Evolutionary conservation across 2,113 vertebrate genomes (phyloP), one percentile per base, ranked within the genome.

Genomic region (Strix aluco): DNA sequence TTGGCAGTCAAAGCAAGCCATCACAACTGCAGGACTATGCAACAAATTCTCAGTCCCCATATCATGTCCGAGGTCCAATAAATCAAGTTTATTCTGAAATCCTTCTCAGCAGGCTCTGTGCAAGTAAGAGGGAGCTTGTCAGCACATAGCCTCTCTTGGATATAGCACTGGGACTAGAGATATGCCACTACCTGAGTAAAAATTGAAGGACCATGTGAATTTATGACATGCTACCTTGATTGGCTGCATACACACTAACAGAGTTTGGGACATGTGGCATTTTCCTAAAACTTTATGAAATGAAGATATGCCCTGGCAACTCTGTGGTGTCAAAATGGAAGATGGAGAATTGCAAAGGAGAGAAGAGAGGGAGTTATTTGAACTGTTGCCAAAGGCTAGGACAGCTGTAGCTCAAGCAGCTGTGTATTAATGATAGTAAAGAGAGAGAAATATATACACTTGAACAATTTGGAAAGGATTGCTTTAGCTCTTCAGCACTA

Each of bases 1-100:
- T 98, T 57, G 66, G 94, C 92, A 94, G 86, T 66, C 98, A 97
- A 92, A 96, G 91, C 91, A 97, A 87, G 81, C 57, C 26, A 22
- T 96, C 88, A 51, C 94, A 79, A 88, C 90, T 92, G 49, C 93
- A 90, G 38, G 97, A 97, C 67, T 96, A 96, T 77, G 92, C 89
- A 91, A 88, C 80, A 88, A 97, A 97, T 80, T 96, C 97, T 84
- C 98, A 97, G 40, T 98, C 97, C 6, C 98, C 98, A 0, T 99
- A 99, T 98, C 99, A 99, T 15, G 98, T 99, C 94, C 98, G 91
- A 95, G 99, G 99, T 86, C 98, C 99, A 67, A 98, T 99, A 87
- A 99, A 99, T 98, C 98, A 98, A 96, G 99, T 99, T 92, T 99
- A 98, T 98, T 99, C 99, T 62, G 99, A 99, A 98, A 99, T 99